These are phyloP conservation scores for Macrotis lagotis DNA, from an alignment of 2,113 vertebrate genomes.

Conservation along the genomic window DNA sequence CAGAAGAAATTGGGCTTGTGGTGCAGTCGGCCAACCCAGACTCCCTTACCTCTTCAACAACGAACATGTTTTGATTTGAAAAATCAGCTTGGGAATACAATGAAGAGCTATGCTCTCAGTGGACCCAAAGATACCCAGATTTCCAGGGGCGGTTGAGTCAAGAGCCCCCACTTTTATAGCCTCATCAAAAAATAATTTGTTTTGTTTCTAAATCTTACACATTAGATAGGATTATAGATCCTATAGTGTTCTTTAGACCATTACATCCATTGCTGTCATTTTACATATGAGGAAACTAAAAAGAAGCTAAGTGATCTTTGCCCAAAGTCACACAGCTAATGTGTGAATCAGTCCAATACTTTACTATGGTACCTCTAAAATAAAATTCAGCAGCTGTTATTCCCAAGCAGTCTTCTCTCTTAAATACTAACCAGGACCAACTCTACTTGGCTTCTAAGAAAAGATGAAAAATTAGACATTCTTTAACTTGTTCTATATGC, in stretches of 20 bases:
- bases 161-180: background rate
- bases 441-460: background rate
- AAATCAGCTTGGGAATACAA: background rate
- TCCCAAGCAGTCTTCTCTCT: background rate
- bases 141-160: background rate
- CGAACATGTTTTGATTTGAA: background rate
- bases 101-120: background rate
- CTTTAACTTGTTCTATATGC: background rate
- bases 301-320: background rate
- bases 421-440: background rate
- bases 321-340: background rate
- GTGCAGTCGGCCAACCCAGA: background rate
- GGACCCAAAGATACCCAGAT: background rate
- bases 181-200: background rate
- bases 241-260: background rate
- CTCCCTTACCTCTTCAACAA: background rate
- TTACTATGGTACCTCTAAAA: background rate
- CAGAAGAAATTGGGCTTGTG: background rate
- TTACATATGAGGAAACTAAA: background rate
- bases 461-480: background rate
- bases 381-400: background rate
- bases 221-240: background rate
- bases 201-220: background rate
- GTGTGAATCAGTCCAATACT: background rate
- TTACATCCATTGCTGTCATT: background rate